Conservation (phyloP, 2,797 vertebrate species). For the Champsocephalus gunnari region DNA sequence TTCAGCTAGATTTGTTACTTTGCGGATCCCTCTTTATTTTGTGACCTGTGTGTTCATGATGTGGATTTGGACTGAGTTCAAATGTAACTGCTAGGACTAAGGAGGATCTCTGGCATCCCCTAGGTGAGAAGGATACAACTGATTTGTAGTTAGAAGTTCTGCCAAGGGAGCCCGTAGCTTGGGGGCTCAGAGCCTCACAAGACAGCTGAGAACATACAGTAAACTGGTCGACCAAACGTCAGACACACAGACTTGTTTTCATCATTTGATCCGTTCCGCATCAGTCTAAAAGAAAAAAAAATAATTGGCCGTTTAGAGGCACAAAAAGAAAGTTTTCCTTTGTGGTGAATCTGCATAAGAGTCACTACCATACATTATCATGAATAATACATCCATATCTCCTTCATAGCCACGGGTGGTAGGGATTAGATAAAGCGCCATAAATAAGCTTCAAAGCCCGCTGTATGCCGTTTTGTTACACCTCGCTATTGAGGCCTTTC, state of each 20-base stretch:
- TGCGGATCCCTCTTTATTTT: slow-evolving; percentile 48
- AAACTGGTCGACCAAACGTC: slow-evolving; percentile 57
- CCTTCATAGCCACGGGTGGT: slow-evolving; percentile 81
- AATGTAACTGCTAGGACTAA: slow-evolving; percentile 52
- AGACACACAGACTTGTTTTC: slow-evolving; percentile 43
- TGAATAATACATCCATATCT: slow-evolving; percentile 85
- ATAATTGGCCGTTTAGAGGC: slow-evolving; percentile 83
- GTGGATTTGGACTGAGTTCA: slow-evolving; percentile 73
- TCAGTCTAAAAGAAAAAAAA: slow-evolving; percentile 71
- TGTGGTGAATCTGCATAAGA: slow-evolving; percentile 85
- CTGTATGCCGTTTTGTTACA: slow-evolving; percentile 79
- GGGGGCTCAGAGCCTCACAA: slow-evolving; percentile 64
- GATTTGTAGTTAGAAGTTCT: slow-evolving; percentile 72
- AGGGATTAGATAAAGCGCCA: slow-evolving; percentile 82
- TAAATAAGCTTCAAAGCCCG: slow-evolving; percentile 86
- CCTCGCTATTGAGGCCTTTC: slow-evolving; percentile 81
- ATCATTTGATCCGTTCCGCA: slow-evolving; percentile 68
- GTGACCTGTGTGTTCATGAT: slow-evolving; percentile 56
- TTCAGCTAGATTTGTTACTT: slow-evolving; percentile 51
- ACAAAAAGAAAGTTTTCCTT: slow-evolving; percentile 80
- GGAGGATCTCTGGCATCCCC: slow-evolving; percentile 69
- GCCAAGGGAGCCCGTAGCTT: slow-evolving; percentile 68
- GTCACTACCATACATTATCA: slow-evolving; percentile 82
- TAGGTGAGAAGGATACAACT: slow-evolving; percentile 72
- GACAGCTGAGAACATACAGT: slow-evolving; percentile 61